Percentiles rank a stretch among this genome's conserved stretches.
Evolutionary conservation across 2,888 invertebrate species (phyloP).

Genomic region (Heteromurus nitidus): DNA sequence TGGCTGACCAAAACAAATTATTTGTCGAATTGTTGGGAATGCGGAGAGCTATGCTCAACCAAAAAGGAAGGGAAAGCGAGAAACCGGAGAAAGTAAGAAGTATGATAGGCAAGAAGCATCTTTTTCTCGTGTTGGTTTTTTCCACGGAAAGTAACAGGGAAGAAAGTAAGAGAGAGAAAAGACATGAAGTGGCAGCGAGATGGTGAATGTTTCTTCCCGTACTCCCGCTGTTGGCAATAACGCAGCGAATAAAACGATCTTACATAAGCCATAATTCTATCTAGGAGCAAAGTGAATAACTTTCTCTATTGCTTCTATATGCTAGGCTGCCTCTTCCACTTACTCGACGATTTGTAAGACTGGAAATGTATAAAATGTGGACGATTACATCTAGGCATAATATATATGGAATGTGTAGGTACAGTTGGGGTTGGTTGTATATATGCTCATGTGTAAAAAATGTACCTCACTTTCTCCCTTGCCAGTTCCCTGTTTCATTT

Average conservation of each 20-base stretch:
- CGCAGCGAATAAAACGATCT: conserved; percentile 62
- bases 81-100: not conserved
- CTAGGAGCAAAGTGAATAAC: conserved; percentile 62
- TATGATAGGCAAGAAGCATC: not conserved
- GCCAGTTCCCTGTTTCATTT: conserved; percentile 59
- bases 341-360: conserved; percentile 20
- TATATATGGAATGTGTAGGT: not conserved
- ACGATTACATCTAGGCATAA: not conserved
- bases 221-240: conserved; percentile 53
- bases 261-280: conserved; percentile 63
- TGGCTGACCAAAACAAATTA: conserved; percentile 64
- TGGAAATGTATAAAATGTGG: conserved; percentile 9
- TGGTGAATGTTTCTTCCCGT: conserved; percentile 38
- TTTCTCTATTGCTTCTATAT: conserved; percentile 51
- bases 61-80: not conserved
- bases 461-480: too few species aligned
- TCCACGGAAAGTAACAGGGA: too few species aligned
- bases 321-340: too few species aligned
- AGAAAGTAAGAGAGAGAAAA: conserved; percentile 6
- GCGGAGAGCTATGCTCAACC: not conserved
- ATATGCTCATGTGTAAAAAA: too few species aligned
- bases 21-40: conserved; percentile 60
- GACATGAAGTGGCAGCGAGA: conserved; percentile 20
- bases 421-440: too few species aligned
- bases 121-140: not conserved